Evolutionary conservation across 2,888 invertebrate genomes (phyloP).

Genomic region (Zelleria hepariella): DNA sequence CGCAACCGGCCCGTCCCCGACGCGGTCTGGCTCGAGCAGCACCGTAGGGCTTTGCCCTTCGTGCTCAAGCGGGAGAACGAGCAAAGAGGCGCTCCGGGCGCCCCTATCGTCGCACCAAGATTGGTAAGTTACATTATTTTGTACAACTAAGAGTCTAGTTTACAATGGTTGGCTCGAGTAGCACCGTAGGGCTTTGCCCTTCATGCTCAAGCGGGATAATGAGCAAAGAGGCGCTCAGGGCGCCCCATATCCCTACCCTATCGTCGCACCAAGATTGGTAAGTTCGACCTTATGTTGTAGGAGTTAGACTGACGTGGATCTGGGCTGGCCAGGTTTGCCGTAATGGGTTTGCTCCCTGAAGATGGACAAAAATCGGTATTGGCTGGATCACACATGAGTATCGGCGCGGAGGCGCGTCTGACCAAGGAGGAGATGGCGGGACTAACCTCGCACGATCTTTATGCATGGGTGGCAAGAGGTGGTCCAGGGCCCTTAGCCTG

Average conservation of each 20-base stretch:
- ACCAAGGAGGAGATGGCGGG: too few relatives aligned
- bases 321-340: too few relatives aligned
- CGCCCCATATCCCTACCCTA: too few relatives aligned
- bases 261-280: slow-evolving; percentile 45
- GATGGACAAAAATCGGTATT: too few relatives aligned
- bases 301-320: too few relatives aligned
- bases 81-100: slow-evolving; percentile 34
- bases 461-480: too few relatives aligned
- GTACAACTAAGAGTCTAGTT: neutral
- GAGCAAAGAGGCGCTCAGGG: slow-evolving; percentile 38
- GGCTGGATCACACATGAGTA: too few relatives aligned
- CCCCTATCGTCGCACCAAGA: slow-evolving; percentile 43
- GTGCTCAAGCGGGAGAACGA: slow-evolving; percentile 65
- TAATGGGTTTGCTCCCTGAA: too few relatives aligned
- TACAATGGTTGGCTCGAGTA: slow-evolving; percentile 47
- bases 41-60: slow-evolving; percentile 62
- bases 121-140: slow-evolving; percentile 20
- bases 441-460: too few relatives aligned
- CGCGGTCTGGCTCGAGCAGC: slow-evolving; percentile 66
- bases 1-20: slow-evolving; percentile 64
- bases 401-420: too few relatives aligned
- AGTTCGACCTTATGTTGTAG: neutral
- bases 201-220: slow-evolving; percentile 63
- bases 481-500: too few relatives aligned
- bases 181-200: slow-evolving; percentile 61